phyloP scores from a whole-genome alignment of 2,113 vertebrate genomes.

The Oplegnathus fasciatus region DNA sequence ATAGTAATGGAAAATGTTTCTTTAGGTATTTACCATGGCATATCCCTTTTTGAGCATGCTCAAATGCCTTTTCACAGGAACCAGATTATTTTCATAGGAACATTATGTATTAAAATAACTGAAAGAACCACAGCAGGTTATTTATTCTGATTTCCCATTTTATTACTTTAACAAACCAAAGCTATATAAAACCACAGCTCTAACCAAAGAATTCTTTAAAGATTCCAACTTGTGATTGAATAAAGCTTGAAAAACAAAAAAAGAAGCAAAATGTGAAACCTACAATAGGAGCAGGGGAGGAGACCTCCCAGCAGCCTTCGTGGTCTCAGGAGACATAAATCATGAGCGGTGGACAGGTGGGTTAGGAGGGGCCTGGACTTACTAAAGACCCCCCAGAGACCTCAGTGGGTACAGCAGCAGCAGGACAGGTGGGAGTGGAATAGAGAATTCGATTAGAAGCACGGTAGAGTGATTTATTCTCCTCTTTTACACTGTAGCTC shows the following conservation, averaged over 20 bases:
- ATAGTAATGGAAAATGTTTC: conserved; percentile 9
- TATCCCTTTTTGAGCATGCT: background rate
- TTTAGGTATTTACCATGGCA: background rate
- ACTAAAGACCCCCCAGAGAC: conserved; percentile 73
- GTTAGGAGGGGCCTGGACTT: conserved; percentile 63
- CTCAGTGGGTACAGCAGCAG: conserved; percentile 36
- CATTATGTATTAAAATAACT: background rate
- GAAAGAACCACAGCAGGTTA: background rate
- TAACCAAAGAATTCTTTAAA: background rate
- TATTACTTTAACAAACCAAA: conserved; percentile 1
- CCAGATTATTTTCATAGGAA: conserved; percentile 11
- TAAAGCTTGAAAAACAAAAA: background rate
- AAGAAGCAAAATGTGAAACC: background rate
- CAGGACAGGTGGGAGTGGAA: conserved; percentile 65
- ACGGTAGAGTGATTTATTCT: conserved; percentile 33
- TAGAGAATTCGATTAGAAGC: conserved; percentile 60
- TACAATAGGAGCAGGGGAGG: background rate
- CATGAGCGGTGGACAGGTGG: conserved; percentile 72
- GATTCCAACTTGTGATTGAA: background rate
- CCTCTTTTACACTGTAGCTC: background rate
- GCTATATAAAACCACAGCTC: background rate
- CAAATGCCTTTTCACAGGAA: background rate
- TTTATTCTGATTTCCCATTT: conserved; percentile 12
- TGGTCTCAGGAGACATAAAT: conserved; percentile 65
- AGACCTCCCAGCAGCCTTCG: conserved; percentile 13